Percentiles rank a stretch among this genome's conserved stretches.
phyloP scores from a whole-genome alignment of 2,888 invertebrate species.

The Caenorhabditis sinica region DNA sequence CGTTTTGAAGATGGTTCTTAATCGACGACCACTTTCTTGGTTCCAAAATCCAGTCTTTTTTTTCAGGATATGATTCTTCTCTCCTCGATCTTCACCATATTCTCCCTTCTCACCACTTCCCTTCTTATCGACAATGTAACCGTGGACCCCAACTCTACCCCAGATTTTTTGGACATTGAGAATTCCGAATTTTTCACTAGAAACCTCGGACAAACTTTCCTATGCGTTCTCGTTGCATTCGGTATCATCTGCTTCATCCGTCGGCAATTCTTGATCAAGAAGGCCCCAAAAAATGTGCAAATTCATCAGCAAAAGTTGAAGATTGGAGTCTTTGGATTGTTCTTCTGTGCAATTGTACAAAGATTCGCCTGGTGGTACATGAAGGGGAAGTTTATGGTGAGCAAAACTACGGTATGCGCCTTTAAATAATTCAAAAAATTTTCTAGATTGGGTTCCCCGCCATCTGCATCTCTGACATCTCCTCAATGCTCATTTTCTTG shows the following conservation, averaged over 20 bases:
- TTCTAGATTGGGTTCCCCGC: constrained; percentile 5
- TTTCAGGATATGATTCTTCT: background rate
- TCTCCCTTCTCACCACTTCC: background rate
- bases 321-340: background rate
- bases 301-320: background rate
- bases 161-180: background rate
- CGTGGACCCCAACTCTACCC: background rate
- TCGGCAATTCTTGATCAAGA: background rate
- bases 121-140: background rate
- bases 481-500: background rate
- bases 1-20: too few relatives aligned
- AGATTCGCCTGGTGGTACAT: constrained; percentile 4
- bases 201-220: background rate
- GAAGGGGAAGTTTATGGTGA: background rate
- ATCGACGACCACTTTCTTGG: too few relatives aligned
- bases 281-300: background rate
- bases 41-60: too few relatives aligned
- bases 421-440: background rate
- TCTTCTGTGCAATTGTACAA: background rate
- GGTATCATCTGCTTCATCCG: background rate
- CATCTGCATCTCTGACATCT: background rate
- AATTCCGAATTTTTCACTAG: background rate
- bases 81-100: background rate
- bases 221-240: background rate
- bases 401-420: background rate